These are phyloP conservation scores for Microctonus hyperodae DNA, from an alignment of 2,888 invertebrate genomes.

Conservation along the genomic window DNA sequence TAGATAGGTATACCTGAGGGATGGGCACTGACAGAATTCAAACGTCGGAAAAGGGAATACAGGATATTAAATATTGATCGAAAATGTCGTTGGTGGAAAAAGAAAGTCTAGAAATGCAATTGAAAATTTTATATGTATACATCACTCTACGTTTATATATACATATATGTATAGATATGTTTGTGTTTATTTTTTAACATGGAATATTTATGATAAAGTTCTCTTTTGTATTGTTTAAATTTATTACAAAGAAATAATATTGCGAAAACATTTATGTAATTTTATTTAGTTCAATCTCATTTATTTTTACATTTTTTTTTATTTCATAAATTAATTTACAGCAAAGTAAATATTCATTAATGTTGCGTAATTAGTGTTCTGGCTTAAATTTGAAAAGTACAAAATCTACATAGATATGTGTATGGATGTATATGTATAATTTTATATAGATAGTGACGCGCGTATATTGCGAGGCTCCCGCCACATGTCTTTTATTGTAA, in stretches of 20 bases:
- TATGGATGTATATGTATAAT: background rate
- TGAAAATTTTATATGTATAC: background rate
- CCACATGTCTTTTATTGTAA: conserved; percentile 2
- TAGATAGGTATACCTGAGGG: background rate
- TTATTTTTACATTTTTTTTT: background rate
- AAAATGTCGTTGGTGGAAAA: conserved; percentile 29
- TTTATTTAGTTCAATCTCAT: too few relatives aligned
- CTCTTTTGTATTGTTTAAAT: too few relatives aligned
- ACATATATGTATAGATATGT: background rate
- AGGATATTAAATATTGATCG: conserved; percentile 48
- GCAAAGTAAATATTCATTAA: background rate
- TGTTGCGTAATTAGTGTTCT: background rate
- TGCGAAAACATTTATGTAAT: too few relatives aligned
- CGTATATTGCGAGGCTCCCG: background rate
- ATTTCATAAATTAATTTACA: background rate
- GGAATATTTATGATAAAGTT: background rate
- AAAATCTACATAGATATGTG: too few relatives aligned
- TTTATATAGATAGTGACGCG: background rate
- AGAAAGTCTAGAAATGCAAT: background rate
- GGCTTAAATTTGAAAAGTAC: background rate
- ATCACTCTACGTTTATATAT: too few relatives aligned
- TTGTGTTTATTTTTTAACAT: background rate
- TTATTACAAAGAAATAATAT: too few relatives aligned
- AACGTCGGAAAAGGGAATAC: conserved; percentile 32
- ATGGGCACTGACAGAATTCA: conserved; percentile 27